Conservation (phyloP, 1,140 invertebrate genomes). For the Mesaphorura yosii region DNA sequence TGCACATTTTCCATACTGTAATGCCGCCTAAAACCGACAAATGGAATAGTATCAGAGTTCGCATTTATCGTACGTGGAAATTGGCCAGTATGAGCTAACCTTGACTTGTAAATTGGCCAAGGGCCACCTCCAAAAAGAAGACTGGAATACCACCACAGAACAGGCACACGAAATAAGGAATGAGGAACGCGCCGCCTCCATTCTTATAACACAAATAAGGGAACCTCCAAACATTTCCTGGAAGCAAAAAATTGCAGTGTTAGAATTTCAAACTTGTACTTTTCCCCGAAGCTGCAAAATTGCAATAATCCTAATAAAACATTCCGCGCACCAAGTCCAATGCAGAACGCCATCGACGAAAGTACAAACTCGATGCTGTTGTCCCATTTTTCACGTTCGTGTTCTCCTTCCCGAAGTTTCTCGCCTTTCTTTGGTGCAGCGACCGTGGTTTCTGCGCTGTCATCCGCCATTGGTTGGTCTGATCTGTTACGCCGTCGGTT, state of each 20-base stretch:
- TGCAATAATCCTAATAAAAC: background rate
- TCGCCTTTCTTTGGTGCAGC: too few relatives aligned
- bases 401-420: too few relatives aligned
- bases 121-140: slow-evolving; percentile 48
- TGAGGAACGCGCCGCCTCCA: slow-evolving; percentile 48
- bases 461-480: too few relatives aligned
- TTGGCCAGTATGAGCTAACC: too few relatives aligned
- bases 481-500: too few relatives aligned
- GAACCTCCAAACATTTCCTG: slow-evolving; percentile 46
- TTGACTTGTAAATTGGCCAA: slow-evolving; percentile 42
- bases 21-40: too few relatives aligned
- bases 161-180: slow-evolving; percentile 47
- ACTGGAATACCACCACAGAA: slow-evolving; percentile 45
- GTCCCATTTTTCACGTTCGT: slow-evolving; percentile 29
- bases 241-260: slow-evolving; percentile 2
- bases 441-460: too few relatives aligned
- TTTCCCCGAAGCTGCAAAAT: background rate
- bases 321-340: slow-evolving; percentile 19
- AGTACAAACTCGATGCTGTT: slow-evolving; percentile 29
- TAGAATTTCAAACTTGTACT: too few relatives aligned
- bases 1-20: slow-evolving; percentile 40
- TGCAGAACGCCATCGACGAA: slow-evolving; percentile 27
- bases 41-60: too few relatives aligned
- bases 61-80: too few relatives aligned
- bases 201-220: slow-evolving; percentile 46